A percentile compares a stretch with the other conserved stretches of the same genome.
Evolutionary conservation across 2,797 vertebrate genomes (phyloP).

Genomic region (Argentina silus): DNA sequence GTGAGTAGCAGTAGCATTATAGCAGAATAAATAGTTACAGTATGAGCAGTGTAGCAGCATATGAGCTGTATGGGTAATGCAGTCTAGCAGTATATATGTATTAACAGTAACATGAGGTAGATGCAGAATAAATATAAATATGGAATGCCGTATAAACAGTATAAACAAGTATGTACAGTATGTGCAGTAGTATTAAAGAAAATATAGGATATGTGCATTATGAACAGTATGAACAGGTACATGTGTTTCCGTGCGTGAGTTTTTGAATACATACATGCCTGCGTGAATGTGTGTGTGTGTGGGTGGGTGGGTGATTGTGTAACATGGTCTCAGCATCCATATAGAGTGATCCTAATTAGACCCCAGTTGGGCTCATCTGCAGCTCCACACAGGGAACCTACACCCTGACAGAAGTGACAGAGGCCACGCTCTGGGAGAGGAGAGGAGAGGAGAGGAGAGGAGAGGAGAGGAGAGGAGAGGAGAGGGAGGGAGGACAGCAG

Average conservation of each 20-base stretch:
- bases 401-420: conserved; percentile 62
- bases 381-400: conserved; percentile 51
- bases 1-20: too few species aligned
- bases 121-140: too few species aligned
- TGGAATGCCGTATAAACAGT: too few species aligned
- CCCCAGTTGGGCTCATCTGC: conserved; percentile 69
- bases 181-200: too few species aligned
- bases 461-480: neutral
- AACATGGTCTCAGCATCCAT: conserved; percentile 58
- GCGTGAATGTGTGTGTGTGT: conserved; percentile 1
- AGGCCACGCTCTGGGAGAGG: conserved; percentile 1
- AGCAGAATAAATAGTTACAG: too few species aligned
- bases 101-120: too few species aligned
- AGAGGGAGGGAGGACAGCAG: neutral
- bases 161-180: too few species aligned
- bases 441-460: neutral
- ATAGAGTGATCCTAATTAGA: conserved; percentile 68
- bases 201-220: too few species aligned
- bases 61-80: too few species aligned
- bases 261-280: neutral
- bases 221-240: too few species aligned
- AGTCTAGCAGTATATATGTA: too few species aligned
- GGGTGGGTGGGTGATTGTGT: conserved; percentile 27
- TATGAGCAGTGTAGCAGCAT: too few species aligned
- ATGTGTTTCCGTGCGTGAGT: conserved; percentile 1